phyloP scores from a whole-genome alignment of 2,797 vertebrate genomes.

The Lutjanus campechanus region DNA sequence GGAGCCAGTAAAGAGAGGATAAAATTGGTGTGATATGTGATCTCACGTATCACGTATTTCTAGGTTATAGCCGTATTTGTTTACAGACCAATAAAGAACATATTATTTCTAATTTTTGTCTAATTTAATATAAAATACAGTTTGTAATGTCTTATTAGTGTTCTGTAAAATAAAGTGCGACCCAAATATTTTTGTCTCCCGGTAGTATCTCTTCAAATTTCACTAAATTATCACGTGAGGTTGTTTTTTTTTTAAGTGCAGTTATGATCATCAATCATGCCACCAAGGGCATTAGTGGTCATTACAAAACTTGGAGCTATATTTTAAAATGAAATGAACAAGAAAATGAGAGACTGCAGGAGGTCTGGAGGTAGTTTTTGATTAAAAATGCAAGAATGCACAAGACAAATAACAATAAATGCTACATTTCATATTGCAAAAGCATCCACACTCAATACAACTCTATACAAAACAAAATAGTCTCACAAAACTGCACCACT shows the following conservation, averaged over 20 bases:
- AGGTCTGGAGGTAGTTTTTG: constrained; percentile 1
- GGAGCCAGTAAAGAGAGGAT: too few species aligned
- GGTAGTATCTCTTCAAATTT: neutral
- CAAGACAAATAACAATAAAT: neutral
- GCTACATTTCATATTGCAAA: neutral
- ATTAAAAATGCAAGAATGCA: neutral
- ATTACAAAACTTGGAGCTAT: neutral
- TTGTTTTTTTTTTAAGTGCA: neutral
- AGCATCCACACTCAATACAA: neutral
- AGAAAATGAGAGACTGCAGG: neutral
- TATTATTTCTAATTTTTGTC: too few species aligned
- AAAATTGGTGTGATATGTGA: too few species aligned
- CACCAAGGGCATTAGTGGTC: neutral
- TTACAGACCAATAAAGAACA: too few species aligned
- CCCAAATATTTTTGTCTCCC: neutral
- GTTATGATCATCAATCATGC: neutral
- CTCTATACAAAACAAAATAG: constrained; percentile 2
- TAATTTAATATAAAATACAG: too few species aligned
- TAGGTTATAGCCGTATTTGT: too few species aligned
- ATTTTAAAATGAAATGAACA: constrained; percentile 7
- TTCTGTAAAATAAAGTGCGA: too few species aligned
- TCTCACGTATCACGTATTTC: too few species aligned
- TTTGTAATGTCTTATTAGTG: too few species aligned
- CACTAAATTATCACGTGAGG: neutral
- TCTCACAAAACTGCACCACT: constrained; percentile 22